Evolutionary conservation across 2,113 vertebrate species (phyloP), one percentile per base, ranked within the genome.

Genomic region (Paradisaea rubra): DNA sequence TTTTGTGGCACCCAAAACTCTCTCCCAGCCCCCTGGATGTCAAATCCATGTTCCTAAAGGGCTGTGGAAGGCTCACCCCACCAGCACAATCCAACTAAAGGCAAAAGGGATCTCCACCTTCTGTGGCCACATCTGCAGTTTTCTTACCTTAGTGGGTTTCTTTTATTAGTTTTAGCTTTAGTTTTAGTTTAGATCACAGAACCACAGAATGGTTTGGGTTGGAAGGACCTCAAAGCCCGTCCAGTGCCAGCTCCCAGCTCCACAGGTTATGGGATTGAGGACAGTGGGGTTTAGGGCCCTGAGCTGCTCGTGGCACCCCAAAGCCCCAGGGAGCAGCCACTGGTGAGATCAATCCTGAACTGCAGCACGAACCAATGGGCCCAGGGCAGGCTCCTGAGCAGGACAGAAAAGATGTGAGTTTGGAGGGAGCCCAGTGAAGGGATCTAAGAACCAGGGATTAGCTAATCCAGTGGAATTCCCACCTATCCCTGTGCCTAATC

Each of bases 401-500:
- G 49, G 28, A 35, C 42, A 49, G 53, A 12, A 10, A 15, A 71
- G 30, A 6, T 3, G 6, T 2, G 9, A 31, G 1, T 13, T 3
- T 9, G 49, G 45, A 69, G 33, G 52, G 21, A 6, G 17, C 17
- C 10, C 4, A 6, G 5, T 21, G 65, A 28, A 6, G 41, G 35
- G 33, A 21, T 18, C 23, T 15, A 21, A 25, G n/a, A 70, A 11
- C 37, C 27, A 16, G 13, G 24, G 35, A 56, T 15, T 1, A 15
- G 45, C 15, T 4, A 4, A 63, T 31, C 27, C 13, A 1, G 4
- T 7, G 27, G 50, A 45, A 71, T 41, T 81, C 33, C 49, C n/a
- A 18, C 37, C 1, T 2, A 15, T 8, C 6, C 28, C 16, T 5
- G 7, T 7, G 30, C 23, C 28, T 22, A 3, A 31, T 2, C 15